A percentile compares a stretch with the other conserved stretches of the same genome.
These are phyloP conservation scores for Caerostris darwini DNA, from an alignment of 1,140 invertebrate genomes.

Conservation along the genomic window DNA sequence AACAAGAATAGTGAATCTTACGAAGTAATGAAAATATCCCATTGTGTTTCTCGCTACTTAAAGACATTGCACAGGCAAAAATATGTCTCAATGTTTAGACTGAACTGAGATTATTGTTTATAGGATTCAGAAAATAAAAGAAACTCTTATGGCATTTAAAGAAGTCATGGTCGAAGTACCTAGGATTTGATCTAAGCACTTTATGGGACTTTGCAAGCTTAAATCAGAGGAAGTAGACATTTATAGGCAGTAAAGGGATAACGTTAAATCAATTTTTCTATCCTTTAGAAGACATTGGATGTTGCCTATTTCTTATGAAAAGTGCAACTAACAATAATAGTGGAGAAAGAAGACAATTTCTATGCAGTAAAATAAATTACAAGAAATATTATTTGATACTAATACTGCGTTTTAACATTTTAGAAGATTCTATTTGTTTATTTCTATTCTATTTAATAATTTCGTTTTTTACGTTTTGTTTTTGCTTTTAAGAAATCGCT, in stretches of 20 bases:
- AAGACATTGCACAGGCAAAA: slow-evolving; percentile 45
- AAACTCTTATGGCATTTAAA: slow-evolving; percentile 59
- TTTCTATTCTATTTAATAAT: too few species aligned
- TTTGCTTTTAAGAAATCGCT: too few species aligned
- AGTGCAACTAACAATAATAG: not conserved
- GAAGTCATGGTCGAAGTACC: slow-evolving; percentile 45
- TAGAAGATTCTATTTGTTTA: too few species aligned
- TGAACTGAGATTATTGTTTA: slow-evolving; percentile 45
- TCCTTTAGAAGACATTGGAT: slow-evolving; percentile 15
- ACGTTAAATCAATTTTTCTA: slow-evolving; percentile 59
- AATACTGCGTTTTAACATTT: too few species aligned
- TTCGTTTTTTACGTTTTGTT: too few species aligned
- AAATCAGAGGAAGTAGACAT: slow-evolving; percentile 66
- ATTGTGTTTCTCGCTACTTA: slow-evolving; percentile 56
- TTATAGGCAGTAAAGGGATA: slow-evolving; percentile 67
- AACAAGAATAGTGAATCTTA: slow-evolving; percentile 7
- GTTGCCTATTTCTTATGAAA: slow-evolving; percentile 30
- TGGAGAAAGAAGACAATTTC: not conserved
- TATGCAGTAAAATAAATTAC: not conserved
- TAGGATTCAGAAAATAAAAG: slow-evolving; percentile 21
- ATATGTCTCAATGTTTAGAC: slow-evolving; percentile 64
- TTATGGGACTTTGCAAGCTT: slow-evolving; percentile 60
- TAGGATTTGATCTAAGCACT: slow-evolving; percentile 63
- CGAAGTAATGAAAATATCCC: slow-evolving; percentile 41
- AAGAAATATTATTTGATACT: too few species aligned